These are phyloP conservation scores for Passer montanus DNA, from an alignment of 2,113 vertebrate genomes.

Conservation along the genomic window DNA sequence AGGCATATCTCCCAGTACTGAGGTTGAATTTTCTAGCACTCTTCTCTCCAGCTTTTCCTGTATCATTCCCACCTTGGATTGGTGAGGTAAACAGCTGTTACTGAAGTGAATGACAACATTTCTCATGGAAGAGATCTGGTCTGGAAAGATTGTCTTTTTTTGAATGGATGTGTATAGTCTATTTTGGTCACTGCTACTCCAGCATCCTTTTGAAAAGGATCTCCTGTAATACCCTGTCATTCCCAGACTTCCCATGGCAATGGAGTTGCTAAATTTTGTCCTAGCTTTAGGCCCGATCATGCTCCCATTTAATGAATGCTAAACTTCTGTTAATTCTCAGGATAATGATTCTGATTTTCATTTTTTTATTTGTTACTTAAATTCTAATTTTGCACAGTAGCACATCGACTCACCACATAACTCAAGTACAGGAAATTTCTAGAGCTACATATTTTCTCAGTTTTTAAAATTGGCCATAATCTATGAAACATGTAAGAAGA, in stretches of 20 bases:
- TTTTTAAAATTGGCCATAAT: not conserved
- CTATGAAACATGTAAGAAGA: not conserved
- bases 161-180: not conserved
- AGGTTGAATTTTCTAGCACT: not conserved
- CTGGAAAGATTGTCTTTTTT: not conserved
- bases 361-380: not conserved
- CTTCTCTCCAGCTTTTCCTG: not conserved
- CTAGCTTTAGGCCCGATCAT: not conserved
- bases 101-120: not conserved
- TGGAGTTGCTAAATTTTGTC: not conserved
- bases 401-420: not conserved
- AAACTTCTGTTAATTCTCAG: not conserved
- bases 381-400: not conserved
- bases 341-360: not conserved
- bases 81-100: not conserved
- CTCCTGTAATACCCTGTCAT: not conserved
- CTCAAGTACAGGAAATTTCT: not conserved
- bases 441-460: not conserved
- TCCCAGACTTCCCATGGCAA: not conserved
- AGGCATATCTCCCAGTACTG: not conserved
- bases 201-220: not conserved
- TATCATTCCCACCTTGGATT: not conserved
- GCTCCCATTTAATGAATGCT: not conserved
- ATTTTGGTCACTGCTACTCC: not conserved
- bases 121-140: not conserved